Evolutionary conservation across 2,888 invertebrate species (phyloP), one percentile per base, ranked within the genome.

Genomic region (Drosophila mimetica): DNA sequence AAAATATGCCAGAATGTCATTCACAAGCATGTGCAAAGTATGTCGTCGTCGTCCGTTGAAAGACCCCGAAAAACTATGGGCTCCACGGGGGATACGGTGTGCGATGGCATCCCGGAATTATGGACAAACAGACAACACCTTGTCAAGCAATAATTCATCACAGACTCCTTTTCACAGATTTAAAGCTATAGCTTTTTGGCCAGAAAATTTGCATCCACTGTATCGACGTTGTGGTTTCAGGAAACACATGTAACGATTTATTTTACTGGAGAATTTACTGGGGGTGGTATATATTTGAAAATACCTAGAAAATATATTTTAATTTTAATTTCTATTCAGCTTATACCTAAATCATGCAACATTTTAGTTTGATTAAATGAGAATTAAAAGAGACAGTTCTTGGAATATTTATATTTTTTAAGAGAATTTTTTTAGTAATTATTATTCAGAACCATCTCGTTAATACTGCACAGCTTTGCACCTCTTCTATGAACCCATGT

Each of bases 1-100:
- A 75, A 74, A 72, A 79, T 79, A 67, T 74, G 73, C 77, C 75
- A 77, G 71, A 74, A 60, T 61, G 77, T 64, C 75, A 66, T 47
- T 75, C 52, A 55, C 54, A 74, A 60, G 46, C 60, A 60, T 60
- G 66, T 65, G 71, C 50, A 71, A 71, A 71, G 65, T 71, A 48
- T 71, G 64, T 42, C 32, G 70, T 66, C 34, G n/a, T 18, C 20
- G 20, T 46, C 46, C 14, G 28, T 25, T 22, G 39, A 51, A 36
- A 34, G 51, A 36, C 34, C 57, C 14, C 9, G 18, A 61, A 44
- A 53, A 28, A 20, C 16, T 30, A 14, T 20, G 9, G 28, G 5
- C 41, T n/a, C 8, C 2, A n/a, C 13, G 11, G 25, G 20, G 41
- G n/a, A 32, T 20, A 22, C 22, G 22, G n/a, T 14, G 18, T 30